These are phyloP conservation scores for Bos indicus DNA, from an alignment of 2,113 vertebrate genomes.

Conservation along the genomic window DNA sequence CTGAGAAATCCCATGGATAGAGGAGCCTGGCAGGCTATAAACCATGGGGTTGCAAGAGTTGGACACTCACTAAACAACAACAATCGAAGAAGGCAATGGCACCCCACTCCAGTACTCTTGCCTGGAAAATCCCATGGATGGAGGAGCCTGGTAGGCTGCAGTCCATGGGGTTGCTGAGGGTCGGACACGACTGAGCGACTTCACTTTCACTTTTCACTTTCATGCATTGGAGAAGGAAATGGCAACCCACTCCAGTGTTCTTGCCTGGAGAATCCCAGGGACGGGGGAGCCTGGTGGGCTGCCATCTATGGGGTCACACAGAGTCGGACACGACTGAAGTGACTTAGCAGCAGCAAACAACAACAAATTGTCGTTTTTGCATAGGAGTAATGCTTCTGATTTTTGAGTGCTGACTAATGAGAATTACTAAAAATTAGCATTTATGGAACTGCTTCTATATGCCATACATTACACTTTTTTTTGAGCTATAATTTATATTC, in stretches of 20 bases:
- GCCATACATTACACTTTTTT: not conserved
- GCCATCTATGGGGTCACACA: no score
- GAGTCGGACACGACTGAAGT: no score
- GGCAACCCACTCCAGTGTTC: no score
- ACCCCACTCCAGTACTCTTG: no score
- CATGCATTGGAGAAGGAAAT: no score
- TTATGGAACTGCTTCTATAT: not conserved
- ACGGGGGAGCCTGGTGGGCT: no score
- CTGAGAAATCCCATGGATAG: not conserved
- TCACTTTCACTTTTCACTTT: no score
- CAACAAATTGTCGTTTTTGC: not conserved
- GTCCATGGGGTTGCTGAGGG: no score
- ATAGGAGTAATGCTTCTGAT: not conserved
- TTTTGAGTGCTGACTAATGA: not conserved
- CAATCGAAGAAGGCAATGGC: not conserved
- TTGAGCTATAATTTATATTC: not conserved
- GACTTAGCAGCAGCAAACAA: not conserved
- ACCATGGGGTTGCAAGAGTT: not conserved
- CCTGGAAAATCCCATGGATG: no score
- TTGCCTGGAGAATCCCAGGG: no score
- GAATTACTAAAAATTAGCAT: not conserved
- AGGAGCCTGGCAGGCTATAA: not conserved
- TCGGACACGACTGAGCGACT: no score
- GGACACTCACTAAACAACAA: not conserved
- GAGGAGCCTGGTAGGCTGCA: no score